phyloP scores from a whole-genome alignment of 92 coral and sea anemone genomes.

The Phenganax stokvisi region DNA sequence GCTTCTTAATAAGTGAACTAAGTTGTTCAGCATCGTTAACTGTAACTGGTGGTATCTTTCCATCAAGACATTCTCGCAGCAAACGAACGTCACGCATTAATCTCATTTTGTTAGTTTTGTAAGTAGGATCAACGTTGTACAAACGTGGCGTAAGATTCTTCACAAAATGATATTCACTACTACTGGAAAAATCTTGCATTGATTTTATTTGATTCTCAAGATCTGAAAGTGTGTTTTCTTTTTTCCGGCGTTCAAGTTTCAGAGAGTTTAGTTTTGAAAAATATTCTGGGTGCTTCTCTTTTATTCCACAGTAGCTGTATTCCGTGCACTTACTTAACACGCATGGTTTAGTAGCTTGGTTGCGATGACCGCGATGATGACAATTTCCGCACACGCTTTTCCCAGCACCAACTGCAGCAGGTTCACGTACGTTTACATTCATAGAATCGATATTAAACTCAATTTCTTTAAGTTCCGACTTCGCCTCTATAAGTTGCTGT shows the following conservation, averaged over 20 bases:
- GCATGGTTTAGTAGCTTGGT: constrained; percentile 44
- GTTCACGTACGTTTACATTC: constrained; percentile 40
- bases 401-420: constrained; percentile 27
- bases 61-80: constrained; percentile 35
- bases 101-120: constrained; percentile 45
- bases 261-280: constrained; percentile 34
- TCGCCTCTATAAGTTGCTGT: constrained; percentile 32
- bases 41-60: constrained; percentile 43
- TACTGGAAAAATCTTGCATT: constrained; percentile 44
- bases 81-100: constrained; percentile 47
- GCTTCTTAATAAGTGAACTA: neutral
- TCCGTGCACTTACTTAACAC: constrained; percentile 41
- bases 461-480: constrained; percentile 40
- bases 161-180: constrained; percentile 47
- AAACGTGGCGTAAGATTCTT: constrained; percentile 43
- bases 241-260: constrained; percentile 41
- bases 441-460: constrained; percentile 47
- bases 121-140: constrained; percentile 38
- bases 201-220: constrained; percentile 46
- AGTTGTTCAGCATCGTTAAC: constrained; percentile 48
- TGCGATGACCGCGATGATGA: constrained; percentile 48
- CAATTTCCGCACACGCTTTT: constrained; percentile 48
- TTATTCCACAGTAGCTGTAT: constrained; percentile 44
- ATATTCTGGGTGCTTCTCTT: constrained; percentile 50
- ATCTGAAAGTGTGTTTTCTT: constrained; percentile 29